These are phyloP conservation scores for Dryobotodes eremita DNA, from an alignment of 2,888 invertebrate genomes.

Conservation along the genomic window DNA sequence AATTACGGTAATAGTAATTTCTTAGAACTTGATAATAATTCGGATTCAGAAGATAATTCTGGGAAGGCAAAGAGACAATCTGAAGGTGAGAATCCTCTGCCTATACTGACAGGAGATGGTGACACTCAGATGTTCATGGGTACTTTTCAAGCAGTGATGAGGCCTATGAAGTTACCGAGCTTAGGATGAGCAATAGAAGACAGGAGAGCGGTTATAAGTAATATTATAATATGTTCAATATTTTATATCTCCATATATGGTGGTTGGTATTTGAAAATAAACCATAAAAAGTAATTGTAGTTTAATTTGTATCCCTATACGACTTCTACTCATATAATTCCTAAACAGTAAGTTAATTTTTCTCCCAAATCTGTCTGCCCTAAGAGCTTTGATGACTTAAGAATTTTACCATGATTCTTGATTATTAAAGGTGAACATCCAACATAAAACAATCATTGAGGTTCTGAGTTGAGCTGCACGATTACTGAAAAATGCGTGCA, in stretches of 20 bases:
- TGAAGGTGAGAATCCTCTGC: slow-evolving; percentile 24
- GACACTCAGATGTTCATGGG: slow-evolving; percentile 74
- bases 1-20: slow-evolving; percentile 37
- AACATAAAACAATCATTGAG: too few species aligned
- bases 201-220: not conserved
- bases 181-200: slow-evolving; percentile 35
- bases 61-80: slow-evolving; percentile 64
- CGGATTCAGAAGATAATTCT: not conserved
- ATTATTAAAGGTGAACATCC: too few species aligned
- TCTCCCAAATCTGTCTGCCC: not conserved
- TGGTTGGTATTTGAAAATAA: slow-evolving; percentile 18
- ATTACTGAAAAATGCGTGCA: too few species aligned
- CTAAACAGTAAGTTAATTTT: not conserved
- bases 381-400: not conserved
- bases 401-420: too few species aligned
- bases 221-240: not conserved
- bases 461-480: too few species aligned
- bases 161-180: slow-evolving; percentile 69
- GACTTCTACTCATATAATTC: too few species aligned
- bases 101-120: slow-evolving; percentile 55
- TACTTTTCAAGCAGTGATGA: slow-evolving; percentile 77
- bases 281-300: not conserved
- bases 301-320: slow-evolving; percentile 11
- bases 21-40: slow-evolving; percentile 23
- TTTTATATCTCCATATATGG: not conserved